Evolutionary conservation across 2,113 vertebrate species (phyloP).

Genomic region (Podarcis muralis): DNA sequence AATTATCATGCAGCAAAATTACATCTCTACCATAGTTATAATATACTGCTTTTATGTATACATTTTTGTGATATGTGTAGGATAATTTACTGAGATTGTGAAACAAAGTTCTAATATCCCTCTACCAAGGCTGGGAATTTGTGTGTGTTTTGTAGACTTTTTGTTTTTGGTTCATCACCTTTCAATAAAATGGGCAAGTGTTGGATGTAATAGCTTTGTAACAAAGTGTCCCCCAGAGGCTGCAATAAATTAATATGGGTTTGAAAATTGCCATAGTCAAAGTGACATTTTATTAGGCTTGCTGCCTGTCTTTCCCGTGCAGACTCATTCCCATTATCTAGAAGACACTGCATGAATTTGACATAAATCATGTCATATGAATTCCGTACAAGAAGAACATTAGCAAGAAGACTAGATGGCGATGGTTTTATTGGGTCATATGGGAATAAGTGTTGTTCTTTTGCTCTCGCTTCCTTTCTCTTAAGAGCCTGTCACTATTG

Average conservation of each 20-base stretch:
- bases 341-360: conserved; percentile 32
- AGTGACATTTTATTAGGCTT: conserved; percentile 44
- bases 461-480: background rate
- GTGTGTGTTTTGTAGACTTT: background rate
- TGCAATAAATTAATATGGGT: conserved; percentile 50
- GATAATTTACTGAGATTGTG: background rate
- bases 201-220: conserved; percentile 28
- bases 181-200: conserved; percentile 42
- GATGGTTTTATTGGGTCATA: conserved; percentile 12
- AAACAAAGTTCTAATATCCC: background rate
- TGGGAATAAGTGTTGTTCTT: conserved; percentile 7
- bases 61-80: background rate
- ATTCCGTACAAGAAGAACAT: background rate
- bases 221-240: conserved; percentile 45
- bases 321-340: conserved; percentile 41
- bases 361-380: conserved; percentile 17
- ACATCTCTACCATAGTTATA: background rate
- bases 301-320: conserved; percentile 22
- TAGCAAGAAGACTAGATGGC: conserved; percentile 6
- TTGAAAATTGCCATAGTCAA: conserved; percentile 46
- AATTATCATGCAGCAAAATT: background rate
- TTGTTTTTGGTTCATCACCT: conserved; percentile 34
- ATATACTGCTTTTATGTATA: background rate
- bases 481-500: background rate
- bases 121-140: background rate